Evolutionary conservation across 1,140 invertebrate genomes (phyloP).

Genomic region (Drosophila tani): DNA sequence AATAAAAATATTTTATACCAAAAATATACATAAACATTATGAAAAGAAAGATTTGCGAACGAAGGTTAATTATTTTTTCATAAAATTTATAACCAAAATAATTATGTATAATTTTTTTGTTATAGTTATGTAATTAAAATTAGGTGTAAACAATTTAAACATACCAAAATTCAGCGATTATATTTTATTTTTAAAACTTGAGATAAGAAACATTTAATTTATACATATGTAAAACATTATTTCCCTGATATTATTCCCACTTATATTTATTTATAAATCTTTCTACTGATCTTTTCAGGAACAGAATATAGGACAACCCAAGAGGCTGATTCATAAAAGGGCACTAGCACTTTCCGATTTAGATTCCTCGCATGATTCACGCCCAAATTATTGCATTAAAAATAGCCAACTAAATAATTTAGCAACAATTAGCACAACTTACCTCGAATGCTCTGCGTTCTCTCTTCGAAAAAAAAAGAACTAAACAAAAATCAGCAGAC

Average conservation of each 20-base stretch:
- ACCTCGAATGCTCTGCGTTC: constrained; percentile 22
- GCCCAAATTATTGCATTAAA: not conserved
- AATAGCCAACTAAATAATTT: constrained; percentile 29
- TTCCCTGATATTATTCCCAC: not conserved
- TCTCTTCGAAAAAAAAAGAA: not conserved
- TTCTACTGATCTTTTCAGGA: not conserved
- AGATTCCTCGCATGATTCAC: constrained; percentile 22
- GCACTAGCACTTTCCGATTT: constrained; percentile 1
- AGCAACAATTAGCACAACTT: constrained; percentile 48
- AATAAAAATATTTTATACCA: not conserved
- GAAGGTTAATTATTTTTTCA: too few species aligned
- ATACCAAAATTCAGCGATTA: too few species aligned
- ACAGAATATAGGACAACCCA: constrained; percentile 1
- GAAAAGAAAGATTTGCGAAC: too few species aligned
- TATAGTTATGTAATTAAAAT: too few species aligned
- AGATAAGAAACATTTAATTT: too few species aligned
- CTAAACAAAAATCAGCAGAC: constrained; percentile 21
- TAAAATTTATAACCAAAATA: too few species aligned
- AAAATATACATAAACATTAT: too few species aligned
- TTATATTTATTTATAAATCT: not conserved
- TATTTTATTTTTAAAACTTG: not conserved
- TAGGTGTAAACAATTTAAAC: too few species aligned
- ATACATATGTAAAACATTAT: too few species aligned
- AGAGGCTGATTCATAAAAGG: constrained; percentile 23
- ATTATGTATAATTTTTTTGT: too few species aligned